phyloP scores from a whole-genome alignment of 2,113 vertebrate genomes.

The Eurystomus gularis region DNA sequence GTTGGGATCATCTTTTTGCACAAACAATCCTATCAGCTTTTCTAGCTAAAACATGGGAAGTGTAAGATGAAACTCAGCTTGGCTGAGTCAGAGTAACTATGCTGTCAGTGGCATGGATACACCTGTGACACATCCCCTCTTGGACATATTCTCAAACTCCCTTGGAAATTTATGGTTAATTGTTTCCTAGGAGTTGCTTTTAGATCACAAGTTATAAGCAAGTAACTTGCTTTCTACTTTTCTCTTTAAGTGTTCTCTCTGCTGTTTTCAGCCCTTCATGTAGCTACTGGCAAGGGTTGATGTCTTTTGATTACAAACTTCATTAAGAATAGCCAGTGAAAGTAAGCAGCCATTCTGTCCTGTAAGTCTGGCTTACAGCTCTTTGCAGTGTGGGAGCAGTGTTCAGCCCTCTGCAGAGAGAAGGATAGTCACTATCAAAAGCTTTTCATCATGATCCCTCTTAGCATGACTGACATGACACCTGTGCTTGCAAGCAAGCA shows the following conservation, averaged over 20 bases:
- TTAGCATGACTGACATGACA: background rate
- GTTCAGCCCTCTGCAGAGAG: background rate
- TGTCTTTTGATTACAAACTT: background rate
- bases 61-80: background rate
- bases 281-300: background rate
- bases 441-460: background rate
- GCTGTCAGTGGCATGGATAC: background rate
- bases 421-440: background rate
- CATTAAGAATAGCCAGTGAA: background rate
- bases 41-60: background rate
- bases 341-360: background rate
- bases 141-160: background rate
- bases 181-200: background rate
- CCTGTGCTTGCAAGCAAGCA: background rate
- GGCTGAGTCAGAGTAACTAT: background rate
- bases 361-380: background rate
- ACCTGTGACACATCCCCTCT: background rate
- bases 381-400: background rate
- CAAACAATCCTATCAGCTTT: background rate
- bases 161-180: background rate
- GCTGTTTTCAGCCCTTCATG: background rate
- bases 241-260: background rate
- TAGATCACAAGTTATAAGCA: background rate
- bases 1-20: background rate
- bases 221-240: background rate